Conservation (phyloP, 1,140 invertebrate genomes). For the roundworm (Caenorhabditis elegans) region WBcel235 BX284605.5:11311001-11311500, state of each 20-base stretch:
- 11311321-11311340: not conserved
- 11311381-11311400: not conserved
- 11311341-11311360: not conserved
- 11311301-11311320: not conserved
- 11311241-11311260: not conserved
- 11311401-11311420: not conserved
- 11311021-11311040: not conserved
- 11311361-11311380: not conserved
- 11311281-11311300: conserved; percentile 14
- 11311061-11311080: not conserved
- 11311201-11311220: not conserved
- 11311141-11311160: not conserved
- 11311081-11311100: not conserved
- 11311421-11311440: not conserved
- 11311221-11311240: conserved; percentile 10
- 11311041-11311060: conserved; percentile 5
- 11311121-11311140: not conserved
- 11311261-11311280: not conserved
- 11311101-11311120: not conserved
- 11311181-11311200: not conserved
- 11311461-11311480: not conserved
- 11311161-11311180: conserved; percentile 6
- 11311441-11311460: not conserved
- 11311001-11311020: not conserved
- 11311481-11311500: not conserved